Percentiles rank a stretch among this genome's conserved stretches.
Evolutionary conservation across 2,113 vertebrate species (phyloP).

Genomic region (Spilogale gracilis): DNA sequence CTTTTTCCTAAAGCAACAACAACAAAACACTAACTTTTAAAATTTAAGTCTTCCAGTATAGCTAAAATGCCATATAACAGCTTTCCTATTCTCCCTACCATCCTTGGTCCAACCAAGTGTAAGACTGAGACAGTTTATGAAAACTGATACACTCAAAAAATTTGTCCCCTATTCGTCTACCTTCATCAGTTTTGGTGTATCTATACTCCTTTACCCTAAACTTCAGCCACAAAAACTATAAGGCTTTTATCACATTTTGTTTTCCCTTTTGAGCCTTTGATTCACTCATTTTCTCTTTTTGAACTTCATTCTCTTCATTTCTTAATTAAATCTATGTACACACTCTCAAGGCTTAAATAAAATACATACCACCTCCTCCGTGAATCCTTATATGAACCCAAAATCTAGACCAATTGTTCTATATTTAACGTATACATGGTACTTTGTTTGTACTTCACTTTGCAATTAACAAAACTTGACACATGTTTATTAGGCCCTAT

Average conservation of each 20-base stretch:
- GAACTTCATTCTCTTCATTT: background rate
- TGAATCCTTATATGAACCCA: background rate
- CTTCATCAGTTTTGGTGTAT: background rate
- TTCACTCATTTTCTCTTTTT: background rate
- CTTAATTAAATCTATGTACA: background rate
- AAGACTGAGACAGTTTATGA: background rate
- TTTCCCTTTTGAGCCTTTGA: background rate
- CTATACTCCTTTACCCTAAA: background rate
- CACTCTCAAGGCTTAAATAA: background rate
- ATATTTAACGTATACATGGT: background rate
- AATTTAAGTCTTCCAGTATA: background rate
- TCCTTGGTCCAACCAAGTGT: background rate
- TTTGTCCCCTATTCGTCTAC: background rate
- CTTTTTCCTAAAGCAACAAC: background rate
- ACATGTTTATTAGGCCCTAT: background rate
- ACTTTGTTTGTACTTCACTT: background rate
- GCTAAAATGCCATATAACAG: background rate
- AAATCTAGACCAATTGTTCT: background rate
- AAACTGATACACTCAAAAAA: background rate
- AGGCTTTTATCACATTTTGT: background rate
- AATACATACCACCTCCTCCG: background rate
- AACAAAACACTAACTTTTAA: background rate
- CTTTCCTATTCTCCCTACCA: background rate
- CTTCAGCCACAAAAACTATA: background rate
- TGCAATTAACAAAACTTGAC: background rate